Base-by-base conservation (phyloP, 2,888 invertebrate genomes). In the Drosophila pegasa region DNA sequence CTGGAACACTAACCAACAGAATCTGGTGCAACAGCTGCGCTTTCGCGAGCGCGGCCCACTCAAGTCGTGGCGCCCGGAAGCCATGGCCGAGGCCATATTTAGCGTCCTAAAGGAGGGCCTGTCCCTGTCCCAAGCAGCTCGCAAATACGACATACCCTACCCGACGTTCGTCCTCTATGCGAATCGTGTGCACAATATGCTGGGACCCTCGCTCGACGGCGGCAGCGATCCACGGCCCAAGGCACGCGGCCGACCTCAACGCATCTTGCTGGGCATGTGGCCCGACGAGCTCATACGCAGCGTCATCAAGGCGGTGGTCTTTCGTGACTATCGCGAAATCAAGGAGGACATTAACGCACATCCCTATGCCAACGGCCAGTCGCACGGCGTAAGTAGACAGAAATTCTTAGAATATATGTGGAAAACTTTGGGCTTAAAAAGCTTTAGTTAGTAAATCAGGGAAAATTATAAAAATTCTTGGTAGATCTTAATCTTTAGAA, bases 11-110 rank as follows among this genome's bases (percentile, higher is more conserved):
- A 97, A 97, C 93, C 97, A 97, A 93, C 96, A 96, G 89, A 94
- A 97, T 91, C 96, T 97, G 68, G 97, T 91, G 67, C 97, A 97
- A 93, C 97, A 97, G 92, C 93, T 98, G 89, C 94, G 97, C 88
- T 97, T 98, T 94, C 95, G 98, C 63, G 98, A 98, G 93, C 95
- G 98, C 62, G 98, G 98, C 9, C 98, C 98, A 0, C 94, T 98
- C 80, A 98, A 98, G 92, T 97, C 97, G 59, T 98, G 98, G 98
- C 94, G 97, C 59, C 97, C 97, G 3, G 98, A 98, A 93, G 97
- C 97, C 76, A 98, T 98, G 98, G 98, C 97, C 45, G 97, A 97
- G 91, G 98, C 98, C 80, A 98, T 98, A 89, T 97, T 97, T 93
- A 97, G 97, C 88, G 97, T 98, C 67, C 94, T 98, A 78, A 97